These are phyloP conservation scores for Drosophila rellima DNA, from an alignment of 2,888 invertebrate genomes.

Conservation along the genomic window DNA sequence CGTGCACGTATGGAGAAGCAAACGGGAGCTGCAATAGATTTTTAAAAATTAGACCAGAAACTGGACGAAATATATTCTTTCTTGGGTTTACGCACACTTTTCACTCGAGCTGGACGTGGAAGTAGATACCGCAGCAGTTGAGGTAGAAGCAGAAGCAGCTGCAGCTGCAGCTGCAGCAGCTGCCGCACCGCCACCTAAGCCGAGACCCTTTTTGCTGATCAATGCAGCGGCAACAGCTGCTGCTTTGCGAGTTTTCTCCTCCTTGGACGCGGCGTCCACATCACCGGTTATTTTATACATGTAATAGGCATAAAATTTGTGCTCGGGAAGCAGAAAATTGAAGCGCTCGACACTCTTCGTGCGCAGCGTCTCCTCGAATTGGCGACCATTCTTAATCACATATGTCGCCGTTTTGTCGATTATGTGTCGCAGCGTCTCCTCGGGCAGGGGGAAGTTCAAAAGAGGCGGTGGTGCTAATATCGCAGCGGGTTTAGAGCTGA, in stretches of 20 bases:
- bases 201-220: constrained; percentile 76
- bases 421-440: constrained; percentile 93
- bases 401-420: constrained; percentile 99
- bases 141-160: constrained; percentile 4
- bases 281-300: constrained; percentile 87
- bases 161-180: constrained; percentile 33
- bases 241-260: constrained; percentile 82
- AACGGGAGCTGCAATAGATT: constrained; percentile 88
- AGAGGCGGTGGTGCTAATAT: constrained; percentile 52
- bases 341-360: constrained; percentile 95
- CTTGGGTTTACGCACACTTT: constrained; percentile 44
- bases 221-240: constrained; percentile 82
- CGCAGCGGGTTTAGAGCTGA: constrained; percentile 3
- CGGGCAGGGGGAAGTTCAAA: constrained; percentile 88
- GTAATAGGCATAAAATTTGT: constrained; percentile 94
- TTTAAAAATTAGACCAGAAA: background rate
- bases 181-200: constrained; percentile 37
- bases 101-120: constrained; percentile 19
- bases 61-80: background rate
- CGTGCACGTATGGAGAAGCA: constrained; percentile 94
- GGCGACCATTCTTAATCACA: constrained; percentile 97
- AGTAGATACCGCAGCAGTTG: constrained; percentile 6
- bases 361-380: constrained; percentile 95
- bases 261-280: constrained; percentile 82
- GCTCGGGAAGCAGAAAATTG: constrained; percentile 92